Evolutionary conservation across 2,888 invertebrate species (phyloP).

Genomic region (Electrophaes corylata): DNA sequence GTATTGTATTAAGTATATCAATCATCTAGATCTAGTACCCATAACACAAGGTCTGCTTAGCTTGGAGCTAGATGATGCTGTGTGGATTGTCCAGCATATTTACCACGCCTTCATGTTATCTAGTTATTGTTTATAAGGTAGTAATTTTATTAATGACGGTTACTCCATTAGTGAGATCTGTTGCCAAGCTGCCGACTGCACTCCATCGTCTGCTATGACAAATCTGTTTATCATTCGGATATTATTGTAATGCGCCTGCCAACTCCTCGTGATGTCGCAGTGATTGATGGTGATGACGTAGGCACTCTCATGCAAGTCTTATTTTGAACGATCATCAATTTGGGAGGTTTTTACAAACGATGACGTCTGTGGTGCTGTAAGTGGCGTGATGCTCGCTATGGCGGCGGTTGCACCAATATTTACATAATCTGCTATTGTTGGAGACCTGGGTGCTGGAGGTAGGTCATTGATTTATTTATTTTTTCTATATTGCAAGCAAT

Average conservation of each 20-base stretch:
- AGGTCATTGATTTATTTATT: too few species aligned
- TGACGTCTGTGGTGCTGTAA: not conserved
- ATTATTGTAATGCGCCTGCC: conserved; percentile 31
- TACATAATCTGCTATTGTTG: too few species aligned
- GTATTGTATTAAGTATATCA: too few species aligned
- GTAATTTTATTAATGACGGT: too few species aligned
- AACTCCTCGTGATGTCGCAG: conserved; percentile 32
- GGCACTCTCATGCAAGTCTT: conserved; percentile 30
- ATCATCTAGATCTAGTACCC: too few species aligned
- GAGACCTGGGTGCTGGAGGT: too few species aligned
- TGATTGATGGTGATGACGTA: conserved; percentile 38
- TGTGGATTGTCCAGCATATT: too few species aligned
- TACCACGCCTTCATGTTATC: not conserved
- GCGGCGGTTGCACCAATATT: too few species aligned
- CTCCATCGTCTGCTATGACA: conserved; percentile 25
- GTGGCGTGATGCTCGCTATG: too few species aligned
- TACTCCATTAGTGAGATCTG: not conserved
- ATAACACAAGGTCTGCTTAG: too few species aligned
- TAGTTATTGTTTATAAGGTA: not conserved
- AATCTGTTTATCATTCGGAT: conserved; percentile 36
- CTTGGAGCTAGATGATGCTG: too few species aligned
- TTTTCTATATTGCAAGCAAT: too few species aligned
- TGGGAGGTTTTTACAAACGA: not conserved
- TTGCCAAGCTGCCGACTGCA: not conserved
- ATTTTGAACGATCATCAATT: conserved; percentile 8